Base-by-base conservation (phyloP, 2,888 invertebrate species). In the Parnassius mnemosyne region DNA sequence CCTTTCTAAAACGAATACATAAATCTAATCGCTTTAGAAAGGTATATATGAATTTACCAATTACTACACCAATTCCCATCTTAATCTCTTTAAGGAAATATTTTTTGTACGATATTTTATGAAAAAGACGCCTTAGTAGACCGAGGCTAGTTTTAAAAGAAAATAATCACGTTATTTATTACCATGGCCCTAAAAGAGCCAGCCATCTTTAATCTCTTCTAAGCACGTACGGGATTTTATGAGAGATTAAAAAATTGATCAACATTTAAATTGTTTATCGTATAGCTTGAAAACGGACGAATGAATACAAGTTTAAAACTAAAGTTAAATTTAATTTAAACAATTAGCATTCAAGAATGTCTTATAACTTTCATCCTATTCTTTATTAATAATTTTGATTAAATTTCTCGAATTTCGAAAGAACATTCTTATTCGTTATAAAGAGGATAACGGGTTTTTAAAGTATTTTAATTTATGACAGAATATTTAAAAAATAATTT, bases 121-220 rank as follows among this genome's bases (percentile, higher is more conserved):
- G 69, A 83, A 85, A 83, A 79, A 76, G 75, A 9, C 73, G 72
- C 74, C 46, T 47, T 60, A 68, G 69, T 78, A 80, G 77, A 78
- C 77, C 79, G 73, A 81, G 77, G 81, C 79, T 77, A 80, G 84
- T 84, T 84, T 80, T 73, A 80, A 85, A 83, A 87, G 82, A 85
- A 87, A 87, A 87, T 89, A 89, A 91, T 90, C 89, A 78, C 75
- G 84, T 89, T 90, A 90, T 90, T 90, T 91, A 91, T 90, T 88
- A 76, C 88, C 75, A 73, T 70, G 75, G 79, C 77, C 83, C 76
- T 79, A 78, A 81, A 82, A 76, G 79, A 80, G 77, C 79, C 83
- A 80, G 77, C 79, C 83, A 83, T 81, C 76, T 89, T 84, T 89
- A 91, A 90, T 90, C 90, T 88, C 72, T 72, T 79, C 77, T 81